Percentiles rank a stretch among this genome's conserved stretches.
These are phyloP conservation scores for Nycticebus coucang DNA, from an alignment of 2,113 vertebrate genomes.

Conservation along the genomic window DNA sequence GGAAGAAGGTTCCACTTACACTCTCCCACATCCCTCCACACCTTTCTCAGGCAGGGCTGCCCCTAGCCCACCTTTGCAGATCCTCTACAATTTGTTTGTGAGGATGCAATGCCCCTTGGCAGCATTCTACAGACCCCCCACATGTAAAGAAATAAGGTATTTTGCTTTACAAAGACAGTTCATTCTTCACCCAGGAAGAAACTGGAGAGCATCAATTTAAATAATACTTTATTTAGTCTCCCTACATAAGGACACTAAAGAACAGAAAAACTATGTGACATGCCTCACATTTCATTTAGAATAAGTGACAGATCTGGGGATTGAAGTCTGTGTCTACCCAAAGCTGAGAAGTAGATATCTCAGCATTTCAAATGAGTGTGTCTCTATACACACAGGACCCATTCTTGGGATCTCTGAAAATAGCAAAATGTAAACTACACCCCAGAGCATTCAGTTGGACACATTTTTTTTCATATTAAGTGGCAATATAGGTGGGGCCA, in stretches of 20 bases:
- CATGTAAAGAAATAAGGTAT: not conserved
- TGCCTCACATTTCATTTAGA: not conserved
- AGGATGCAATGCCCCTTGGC: not conserved
- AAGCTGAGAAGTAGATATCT: not conserved
- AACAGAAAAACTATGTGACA: rapidly evolving
- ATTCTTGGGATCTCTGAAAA: not conserved
- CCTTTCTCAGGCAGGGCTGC: not conserved
- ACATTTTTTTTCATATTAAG: not conserved
- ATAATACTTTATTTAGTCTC: not conserved
- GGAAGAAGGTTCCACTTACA: too few species aligned
- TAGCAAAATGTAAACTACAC: not conserved
- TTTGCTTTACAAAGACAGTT: not conserved
- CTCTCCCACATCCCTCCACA: rapidly evolving
- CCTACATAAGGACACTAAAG: not conserved
- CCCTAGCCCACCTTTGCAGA: rapidly evolving
- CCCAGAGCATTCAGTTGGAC: not conserved
- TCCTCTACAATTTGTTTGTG: too few species aligned
- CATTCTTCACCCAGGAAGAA: not conserved
- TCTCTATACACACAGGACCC: not conserved
- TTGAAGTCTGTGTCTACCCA: rapidly evolving
- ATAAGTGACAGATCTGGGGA: too few species aligned
- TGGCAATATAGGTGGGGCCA: too few species aligned
- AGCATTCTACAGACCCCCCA: not conserved
- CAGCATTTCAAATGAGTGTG: rapidly evolving
- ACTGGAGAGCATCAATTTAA: not conserved